Evolutionary conservation across 2,113 vertebrate species (phyloP).

Genomic region (Speoplatyrhinus poulsoni): DNA sequence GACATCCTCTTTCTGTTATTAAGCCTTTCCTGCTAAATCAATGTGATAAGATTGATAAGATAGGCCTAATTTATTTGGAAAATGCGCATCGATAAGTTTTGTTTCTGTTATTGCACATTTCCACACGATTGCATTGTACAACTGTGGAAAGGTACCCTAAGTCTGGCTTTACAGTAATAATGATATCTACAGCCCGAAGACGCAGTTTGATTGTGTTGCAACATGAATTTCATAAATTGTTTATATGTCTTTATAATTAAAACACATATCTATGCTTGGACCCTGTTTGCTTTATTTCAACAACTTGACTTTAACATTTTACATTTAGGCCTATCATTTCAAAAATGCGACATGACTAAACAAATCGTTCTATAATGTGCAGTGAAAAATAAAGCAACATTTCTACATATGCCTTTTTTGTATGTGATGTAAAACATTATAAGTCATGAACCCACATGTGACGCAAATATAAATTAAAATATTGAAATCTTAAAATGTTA

Average conservation of each 20-base stretch:
- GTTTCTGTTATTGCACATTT: slow-evolving; percentile 74
- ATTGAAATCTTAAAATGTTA: too few species aligned
- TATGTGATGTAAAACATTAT: too few species aligned
- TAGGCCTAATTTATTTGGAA: neutral
- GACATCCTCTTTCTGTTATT: too few species aligned
- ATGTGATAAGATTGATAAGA: too few species aligned
- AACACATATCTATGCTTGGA: slow-evolving; percentile 80
- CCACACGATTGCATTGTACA: slow-evolving; percentile 81
- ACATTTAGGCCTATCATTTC: neutral
- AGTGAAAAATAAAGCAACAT: too few species aligned
- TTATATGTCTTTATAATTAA: slow-evolving; percentile 95
- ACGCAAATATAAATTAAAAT: too few species aligned
- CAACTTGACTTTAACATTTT: neutral
- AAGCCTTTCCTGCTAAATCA: too few species aligned
- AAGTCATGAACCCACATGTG: too few species aligned
- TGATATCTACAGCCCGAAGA: slow-evolving; percentile 57
- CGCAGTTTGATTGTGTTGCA: slow-evolving; percentile 76
- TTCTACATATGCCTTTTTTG: too few species aligned
- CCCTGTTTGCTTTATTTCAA: slow-evolving; percentile 56
- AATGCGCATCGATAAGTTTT: slow-evolving; percentile 47
- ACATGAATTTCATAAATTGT: slow-evolving; percentile 84
- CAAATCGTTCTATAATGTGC: too few species aligned
- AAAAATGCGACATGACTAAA: neutral
- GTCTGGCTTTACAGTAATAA: slow-evolving; percentile 54
- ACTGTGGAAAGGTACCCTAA: slow-evolving; percentile 71